Conservation (phyloP, 2,113 vertebrate species). For the Varanus salvator region DNA sequence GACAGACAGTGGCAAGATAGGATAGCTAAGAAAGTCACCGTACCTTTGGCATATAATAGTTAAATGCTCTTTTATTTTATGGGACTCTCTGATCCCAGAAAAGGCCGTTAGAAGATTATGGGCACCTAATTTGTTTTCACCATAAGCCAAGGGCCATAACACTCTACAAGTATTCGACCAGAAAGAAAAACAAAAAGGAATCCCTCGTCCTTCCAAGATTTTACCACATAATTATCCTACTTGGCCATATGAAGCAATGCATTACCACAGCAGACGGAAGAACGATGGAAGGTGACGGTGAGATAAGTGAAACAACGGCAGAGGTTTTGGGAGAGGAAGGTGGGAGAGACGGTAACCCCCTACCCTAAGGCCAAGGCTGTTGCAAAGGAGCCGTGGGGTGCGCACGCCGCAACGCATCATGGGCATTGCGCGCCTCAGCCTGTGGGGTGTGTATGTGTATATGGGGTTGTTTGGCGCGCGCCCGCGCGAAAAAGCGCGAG, state of each 20-base stretch:
- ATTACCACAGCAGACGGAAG: background rate
- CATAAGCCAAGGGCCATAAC: background rate
- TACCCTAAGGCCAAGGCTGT: background rate
- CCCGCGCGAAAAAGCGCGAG: background rate
- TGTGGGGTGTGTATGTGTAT: background rate
- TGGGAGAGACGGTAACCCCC: background rate
- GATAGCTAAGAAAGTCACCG: background rate
- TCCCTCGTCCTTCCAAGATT: background rate
- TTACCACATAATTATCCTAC: background rate
- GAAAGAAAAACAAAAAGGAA: background rate
- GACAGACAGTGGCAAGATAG: background rate
- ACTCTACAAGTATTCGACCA: background rate
- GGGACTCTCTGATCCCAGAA: background rate
- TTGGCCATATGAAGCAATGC: background rate
- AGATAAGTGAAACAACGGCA: background rate
- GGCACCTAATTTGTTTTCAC: background rate
- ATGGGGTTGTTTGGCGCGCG: background rate
- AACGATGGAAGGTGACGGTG: background rate
- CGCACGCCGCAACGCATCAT: conserved; percentile 8
- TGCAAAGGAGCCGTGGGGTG: background rate
- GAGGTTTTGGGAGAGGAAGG: background rate
- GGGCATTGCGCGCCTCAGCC: background rate
- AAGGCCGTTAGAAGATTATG: background rate
- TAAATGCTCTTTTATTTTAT: background rate
- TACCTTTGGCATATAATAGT: background rate